Percentiles rank a stretch among this genome's conserved stretches.
phyloP scores from a whole-genome alignment of 2,113 vertebrate species.

The Misgurnus anguillicaudatus region DNA sequence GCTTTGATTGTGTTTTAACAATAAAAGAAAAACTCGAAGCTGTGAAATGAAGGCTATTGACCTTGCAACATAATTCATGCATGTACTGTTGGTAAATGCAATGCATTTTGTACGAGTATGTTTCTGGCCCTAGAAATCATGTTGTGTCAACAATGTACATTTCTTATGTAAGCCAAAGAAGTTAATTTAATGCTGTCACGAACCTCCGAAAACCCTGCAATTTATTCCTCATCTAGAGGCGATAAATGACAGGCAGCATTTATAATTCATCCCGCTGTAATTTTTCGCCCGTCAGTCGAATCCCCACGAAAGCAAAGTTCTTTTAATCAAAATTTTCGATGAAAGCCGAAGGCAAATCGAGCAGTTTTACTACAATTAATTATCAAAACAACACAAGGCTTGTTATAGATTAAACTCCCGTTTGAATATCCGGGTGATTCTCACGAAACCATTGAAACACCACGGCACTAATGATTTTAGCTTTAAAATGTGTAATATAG shows the following conservation, averaged over 20 bases:
- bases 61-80: not conserved
- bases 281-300: constrained; percentile 31
- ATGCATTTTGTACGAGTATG: not conserved
- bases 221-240: constrained; percentile 31
- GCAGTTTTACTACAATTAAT: constrained; percentile 37
- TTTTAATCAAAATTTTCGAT: constrained; percentile 46
- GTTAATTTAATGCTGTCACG: constrained; percentile 26
- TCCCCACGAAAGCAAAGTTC: constrained; percentile 29
- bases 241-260: constrained; percentile 30
- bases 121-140: constrained; percentile 3
- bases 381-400: constrained; percentile 2
- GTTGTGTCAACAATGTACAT: not conserved
- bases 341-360: constrained; percentile 41
- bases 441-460: too few relatives aligned
- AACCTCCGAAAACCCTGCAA: constrained; percentile 2
- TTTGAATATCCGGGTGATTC: too few relatives aligned
- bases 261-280: constrained; percentile 43
- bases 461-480: too few relatives aligned
- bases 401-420: constrained; percentile 36
- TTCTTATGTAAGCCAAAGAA: not conserved
- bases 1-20: not conserved
- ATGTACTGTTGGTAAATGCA: too few relatives aligned
- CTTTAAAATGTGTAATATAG: too few relatives aligned
- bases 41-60: not conserved
- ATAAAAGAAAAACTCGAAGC: not conserved